Conservation (phyloP, 92 coral and sea anemone species). For the Epizoanthus scotinus region DNA sequence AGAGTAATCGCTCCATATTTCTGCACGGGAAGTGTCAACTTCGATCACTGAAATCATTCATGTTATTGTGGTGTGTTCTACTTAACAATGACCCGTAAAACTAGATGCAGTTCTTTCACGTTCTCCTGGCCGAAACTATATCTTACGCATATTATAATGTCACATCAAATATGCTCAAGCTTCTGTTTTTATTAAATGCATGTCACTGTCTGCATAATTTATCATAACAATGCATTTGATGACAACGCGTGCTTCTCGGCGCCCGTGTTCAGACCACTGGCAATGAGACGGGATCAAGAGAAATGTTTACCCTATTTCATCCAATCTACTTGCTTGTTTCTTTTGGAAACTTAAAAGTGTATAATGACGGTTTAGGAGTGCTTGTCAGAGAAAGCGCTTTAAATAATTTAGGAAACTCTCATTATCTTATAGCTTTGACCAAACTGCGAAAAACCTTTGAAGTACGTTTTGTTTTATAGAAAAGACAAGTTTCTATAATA, state of each 20-base stretch:
- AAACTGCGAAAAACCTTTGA: too few relatives aligned
- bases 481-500: too few relatives aligned
- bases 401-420: too few relatives aligned
- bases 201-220: constrained; percentile 8
- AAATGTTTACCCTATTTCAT: not conserved
- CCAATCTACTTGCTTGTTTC: not conserved
- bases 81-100: not conserved
- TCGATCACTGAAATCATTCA: not conserved
- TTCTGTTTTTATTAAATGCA: not conserved
- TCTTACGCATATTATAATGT: not conserved
- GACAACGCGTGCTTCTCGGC: not conserved
- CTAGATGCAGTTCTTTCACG: constrained; percentile 1
- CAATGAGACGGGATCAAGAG: not conserved
- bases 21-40: too few relatives aligned
- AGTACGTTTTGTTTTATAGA: too few relatives aligned
- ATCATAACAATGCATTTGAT: not conserved
- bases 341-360: too few relatives aligned
- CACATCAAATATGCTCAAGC: constrained; percentile 17
- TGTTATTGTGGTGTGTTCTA: too few relatives aligned
- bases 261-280: not conserved
- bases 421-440: too few relatives aligned
- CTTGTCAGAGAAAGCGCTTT: too few relatives aligned
- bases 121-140: constrained; percentile 16
- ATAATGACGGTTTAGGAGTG: too few relatives aligned
- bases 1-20: too few relatives aligned